Evolutionary conservation across 2,113 vertebrate species (phyloP), one percentile per base, ranked within the genome.

Genomic region (Gadus macrocephalus): DNA sequence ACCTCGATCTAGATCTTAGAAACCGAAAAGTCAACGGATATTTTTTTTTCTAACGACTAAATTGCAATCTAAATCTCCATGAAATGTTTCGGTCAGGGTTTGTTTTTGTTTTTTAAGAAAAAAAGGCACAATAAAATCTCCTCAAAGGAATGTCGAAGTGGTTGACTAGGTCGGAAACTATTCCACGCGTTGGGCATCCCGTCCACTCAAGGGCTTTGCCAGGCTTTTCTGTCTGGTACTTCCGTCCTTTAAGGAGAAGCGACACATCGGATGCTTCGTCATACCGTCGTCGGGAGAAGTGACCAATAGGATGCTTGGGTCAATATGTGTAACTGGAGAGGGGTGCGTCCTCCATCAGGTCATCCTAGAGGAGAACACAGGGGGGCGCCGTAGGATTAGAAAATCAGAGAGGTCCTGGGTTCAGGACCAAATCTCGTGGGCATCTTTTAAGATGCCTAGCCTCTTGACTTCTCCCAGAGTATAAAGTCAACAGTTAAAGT

Each of bases 301-400:
- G 20, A 62, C 61, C 31, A 65, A 60, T 63, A 14, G 5, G 14
- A 42, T 2, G 15, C 11, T 17, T 74, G 53, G 60, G 20, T 92
- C 91, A 95, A 86, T 95, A 94, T 80, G 83, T 89, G 89, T 93
- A 95, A 80, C 93, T 93, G 75, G 95, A 95, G 82, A 96, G 90
- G 1, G 94, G 95, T 0, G 93, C 94, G 83, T 95, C 94, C 84
- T 96, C 94, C 92, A 96, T 93, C 89, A 95, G 89, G 84, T 96
- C 95, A 76, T 95, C 95, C 95, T 96, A 81, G 31, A 76, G 53
- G 64, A 27, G 60, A 27, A 62, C 14, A 20, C 14, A 27, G 19
- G 14, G 15, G 5, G 22, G 25, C 17, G 0, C 17, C 7, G 19
- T 19, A 0, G 8, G 8, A 22, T 25, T 14, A 22, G 19, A 62